Conservation (phyloP, 2,888 invertebrate species). For the Dichetophora obliterata region DNA sequence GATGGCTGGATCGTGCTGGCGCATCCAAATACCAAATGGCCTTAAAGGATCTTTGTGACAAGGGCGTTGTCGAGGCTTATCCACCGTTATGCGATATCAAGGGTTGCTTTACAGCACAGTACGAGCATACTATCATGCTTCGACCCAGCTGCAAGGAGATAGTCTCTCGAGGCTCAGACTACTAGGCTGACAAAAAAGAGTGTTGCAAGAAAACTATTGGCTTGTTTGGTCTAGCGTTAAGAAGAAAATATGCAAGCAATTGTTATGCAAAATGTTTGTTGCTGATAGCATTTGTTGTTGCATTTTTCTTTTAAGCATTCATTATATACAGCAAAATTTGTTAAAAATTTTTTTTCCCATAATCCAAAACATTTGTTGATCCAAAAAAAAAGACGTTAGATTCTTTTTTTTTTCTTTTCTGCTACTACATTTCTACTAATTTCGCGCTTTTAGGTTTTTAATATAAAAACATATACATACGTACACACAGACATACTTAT, state of each 20-base stretch:
- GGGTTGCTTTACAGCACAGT: slow-evolving; percentile 99
- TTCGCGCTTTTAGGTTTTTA: background rate
- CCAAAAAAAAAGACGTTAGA: background rate
- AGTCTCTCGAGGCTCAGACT: slow-evolving; percentile 96
- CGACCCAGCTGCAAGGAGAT: slow-evolving; percentile 99
- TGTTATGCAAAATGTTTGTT: slow-evolving; percentile 23
- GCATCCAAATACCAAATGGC: slow-evolving; percentile 99
- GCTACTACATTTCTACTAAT: background rate
- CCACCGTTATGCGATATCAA: slow-evolving; percentile 97
- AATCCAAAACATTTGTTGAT: background rate
- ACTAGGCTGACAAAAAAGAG: slow-evolving; percentile 65
- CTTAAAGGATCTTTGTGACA: slow-evolving; percentile 97
- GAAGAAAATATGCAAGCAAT: background rate
- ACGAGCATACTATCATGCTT: slow-evolving; percentile 97
- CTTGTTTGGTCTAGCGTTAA: background rate
- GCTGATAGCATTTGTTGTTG: background rate
- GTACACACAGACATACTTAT: background rate
- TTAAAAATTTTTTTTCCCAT: background rate
- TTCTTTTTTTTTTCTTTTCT: background rate
- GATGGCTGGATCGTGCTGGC: slow-evolving; percentile 97
- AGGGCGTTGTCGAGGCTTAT: slow-evolving; percentile 97
- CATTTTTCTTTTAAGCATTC: background rate
- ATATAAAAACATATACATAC: background rate
- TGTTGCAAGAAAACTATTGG: background rate
- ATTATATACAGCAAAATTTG: slow-evolving; percentile 1